Evolutionary conservation across 2,113 vertebrate species (phyloP), one percentile per base, ranked within the genome.

Genomic region (Clarias magur): DNA sequence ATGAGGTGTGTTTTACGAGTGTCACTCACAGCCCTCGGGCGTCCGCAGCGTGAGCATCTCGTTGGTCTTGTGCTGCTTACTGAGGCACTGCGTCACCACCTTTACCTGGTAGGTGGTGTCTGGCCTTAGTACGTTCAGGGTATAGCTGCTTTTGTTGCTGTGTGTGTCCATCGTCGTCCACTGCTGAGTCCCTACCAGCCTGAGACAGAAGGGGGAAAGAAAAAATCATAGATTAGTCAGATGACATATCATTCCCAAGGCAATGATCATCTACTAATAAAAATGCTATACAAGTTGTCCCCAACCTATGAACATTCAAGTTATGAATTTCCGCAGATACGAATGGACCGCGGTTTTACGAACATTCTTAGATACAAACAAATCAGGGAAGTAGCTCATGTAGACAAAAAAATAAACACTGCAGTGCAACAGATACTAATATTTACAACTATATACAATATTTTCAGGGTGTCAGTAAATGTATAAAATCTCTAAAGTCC

Each of bases 71-170:
- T 99, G 97, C 85, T 95, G 88, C 89, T 95, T 94, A 92, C 94
- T 97, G 90, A 99, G 95, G 48, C 98, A 99, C 90, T 99, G 97
- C 5, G 97, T 97, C 88, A 98, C 97, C 19, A 99, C 97, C 81
- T 99, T 99, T 60, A 97, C 96, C 48, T 99, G 97, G 83, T 99
- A 99, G 0, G 96, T 99, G 89, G 96, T 96, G 90, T 98, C 98
- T 0, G 98, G 98, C 84, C 96, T 96, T 83, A 99, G 92, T 23
- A 99, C 95, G 0, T 93, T 97, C 89, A 99, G 90, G 0, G 95
- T 90, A 0, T 94, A 93, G 92, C 94, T 97, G 67, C 96, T 97
- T 92, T 99, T 99, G 91, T 96, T 99, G 93, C 97, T 99, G 92
- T 99, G 96, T 0, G 97, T 98, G 89, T 99, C 98, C 93, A 99